Conservation (phyloP, 1,140 invertebrate genomes). For the Pseudobourletiella spinata region DNA sequence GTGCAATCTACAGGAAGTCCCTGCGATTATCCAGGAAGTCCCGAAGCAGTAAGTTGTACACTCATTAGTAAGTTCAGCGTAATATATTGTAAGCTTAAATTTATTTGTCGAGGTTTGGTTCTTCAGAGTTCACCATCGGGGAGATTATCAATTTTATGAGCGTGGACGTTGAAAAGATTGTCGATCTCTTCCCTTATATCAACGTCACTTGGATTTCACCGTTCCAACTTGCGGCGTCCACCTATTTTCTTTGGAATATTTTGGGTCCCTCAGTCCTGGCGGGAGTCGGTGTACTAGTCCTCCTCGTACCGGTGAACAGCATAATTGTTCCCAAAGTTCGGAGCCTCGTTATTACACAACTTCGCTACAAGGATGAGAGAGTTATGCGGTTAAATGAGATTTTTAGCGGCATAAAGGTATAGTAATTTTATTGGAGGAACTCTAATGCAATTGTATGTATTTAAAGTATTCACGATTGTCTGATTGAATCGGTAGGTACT, state of each 20-base stretch:
- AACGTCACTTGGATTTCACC: conserved; percentile 55
- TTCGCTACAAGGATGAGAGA: conserved; percentile 42
- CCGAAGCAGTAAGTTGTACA: conserved; percentile 61
- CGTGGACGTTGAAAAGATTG: conserved; percentile 50
- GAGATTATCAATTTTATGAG: conserved; percentile 66
- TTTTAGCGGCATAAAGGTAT: conserved; percentile 25
- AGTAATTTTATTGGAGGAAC: conserved; percentile 14
- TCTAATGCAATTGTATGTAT: background rate
- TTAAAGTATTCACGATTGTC: background rate
- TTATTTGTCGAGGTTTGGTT: too few relatives aligned
- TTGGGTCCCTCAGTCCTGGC: conserved; percentile 53
- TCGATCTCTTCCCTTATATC: conserved; percentile 45
- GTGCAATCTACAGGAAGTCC: conserved; percentile 82
- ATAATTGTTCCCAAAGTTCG: conserved; percentile 44
- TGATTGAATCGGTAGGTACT: conserved; percentile 11
- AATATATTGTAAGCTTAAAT: too few relatives aligned
- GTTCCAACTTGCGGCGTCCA: conserved; percentile 45
- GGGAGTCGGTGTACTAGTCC: conserved; percentile 48
- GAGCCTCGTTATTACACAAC: conserved; percentile 40
- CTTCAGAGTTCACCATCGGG: too few relatives aligned
- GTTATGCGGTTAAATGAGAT: conserved; percentile 45
- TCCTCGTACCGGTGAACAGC: conserved; percentile 48
- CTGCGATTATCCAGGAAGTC: conserved; percentile 65
- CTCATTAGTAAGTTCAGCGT: too few relatives aligned
- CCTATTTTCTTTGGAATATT: conserved; percentile 6